Evolutionary conservation across 2,888 invertebrate genomes (phyloP).

Genomic region (Holacanthella duospinosa): DNA sequence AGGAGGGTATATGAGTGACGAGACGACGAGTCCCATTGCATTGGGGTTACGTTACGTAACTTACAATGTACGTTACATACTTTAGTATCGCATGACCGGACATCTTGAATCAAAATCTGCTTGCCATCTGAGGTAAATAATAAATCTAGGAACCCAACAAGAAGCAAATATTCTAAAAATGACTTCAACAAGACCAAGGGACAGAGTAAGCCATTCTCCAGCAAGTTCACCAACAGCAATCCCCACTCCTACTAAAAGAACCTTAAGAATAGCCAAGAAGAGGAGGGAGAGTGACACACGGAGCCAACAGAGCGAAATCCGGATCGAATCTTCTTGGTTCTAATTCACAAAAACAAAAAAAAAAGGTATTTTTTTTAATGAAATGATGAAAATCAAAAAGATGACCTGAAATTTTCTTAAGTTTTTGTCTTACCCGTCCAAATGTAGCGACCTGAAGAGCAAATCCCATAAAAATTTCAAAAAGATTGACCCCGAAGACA

Average conservation of each 20-base stretch:
- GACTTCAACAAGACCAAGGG: neutral
- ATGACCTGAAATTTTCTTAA: neutral
- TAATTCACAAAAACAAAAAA: neutral
- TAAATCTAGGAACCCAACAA: constrained; percentile 1
- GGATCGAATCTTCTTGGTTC: constrained; percentile 4
- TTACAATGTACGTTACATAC: no score
- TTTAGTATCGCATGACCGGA: neutral
- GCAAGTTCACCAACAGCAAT: neutral
- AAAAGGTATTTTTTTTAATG: neutral
- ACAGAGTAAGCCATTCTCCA: neutral
- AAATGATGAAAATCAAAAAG: neutral
- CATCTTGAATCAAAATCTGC: constrained; percentile 6
- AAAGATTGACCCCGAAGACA: neutral
- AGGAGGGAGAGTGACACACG: constrained; percentile 1
- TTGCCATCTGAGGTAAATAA: constrained; percentile 1
- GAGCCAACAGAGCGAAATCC: constrained; percentile 6
- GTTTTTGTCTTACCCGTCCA: neutral
- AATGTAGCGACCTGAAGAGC: constrained; percentile 6
- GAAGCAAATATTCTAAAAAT: constrained; percentile 7
- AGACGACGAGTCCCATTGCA: no score
- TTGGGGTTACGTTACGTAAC: no score
- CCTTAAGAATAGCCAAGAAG: neutral
- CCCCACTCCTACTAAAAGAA: neutral
- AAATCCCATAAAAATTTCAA: constrained; percentile 9
- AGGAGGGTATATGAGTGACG: no score